Evolutionary conservation across 1,140 invertebrate genomes (phyloP), one percentile per base, ranked within the genome.

Genomic region (Conus betulinus): DNA sequence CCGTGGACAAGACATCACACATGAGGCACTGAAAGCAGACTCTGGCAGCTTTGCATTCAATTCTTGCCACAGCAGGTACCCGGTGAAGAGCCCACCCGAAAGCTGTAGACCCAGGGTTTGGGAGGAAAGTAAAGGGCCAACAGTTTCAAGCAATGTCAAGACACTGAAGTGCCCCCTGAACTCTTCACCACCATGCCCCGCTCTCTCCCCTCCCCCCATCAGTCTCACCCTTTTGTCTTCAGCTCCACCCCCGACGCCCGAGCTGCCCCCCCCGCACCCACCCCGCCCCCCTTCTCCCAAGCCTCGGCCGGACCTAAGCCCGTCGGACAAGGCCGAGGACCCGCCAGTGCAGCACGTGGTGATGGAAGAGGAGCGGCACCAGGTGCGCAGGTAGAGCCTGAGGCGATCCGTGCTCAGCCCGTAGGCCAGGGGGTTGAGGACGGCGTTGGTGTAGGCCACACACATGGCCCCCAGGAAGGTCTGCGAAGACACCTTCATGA

Each of bases 401-500:
- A 92, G 39, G 17, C 87, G 55, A 51, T 90, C 90, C 67, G 91
- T 92, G 15, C 92, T 91, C 7, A 93, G 90, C 1, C 93, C 92
- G 88, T 94, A 94, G 8, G 93, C 23, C 76, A 93, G 88, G n/a
- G 93, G 92, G 84, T 94, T 94, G 5, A 93, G 88, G 51, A 90
- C 90, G 1, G 91, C 92, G 87, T 94, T 94, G 15, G 71, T 74
- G 25, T 92, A 89, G 27, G 91, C 90, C 39, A 93, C 53, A 27
- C 86, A 89, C 13, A 92, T 27, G 10, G 92, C 84, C 15, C 76
- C 89, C 15, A 93, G 88, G 51, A 94, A 89, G 2, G 88, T 87
- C 10, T 90, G 87, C 13, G 93, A 93, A 8, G 90, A 85, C 15
- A 93, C 85, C 5, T 90, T 51, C 88, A 91, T 91, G 0, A 82